Base-by-base conservation (phyloP, 2,113 vertebrate genomes). In the Salvelinus fontinalis region DNA sequence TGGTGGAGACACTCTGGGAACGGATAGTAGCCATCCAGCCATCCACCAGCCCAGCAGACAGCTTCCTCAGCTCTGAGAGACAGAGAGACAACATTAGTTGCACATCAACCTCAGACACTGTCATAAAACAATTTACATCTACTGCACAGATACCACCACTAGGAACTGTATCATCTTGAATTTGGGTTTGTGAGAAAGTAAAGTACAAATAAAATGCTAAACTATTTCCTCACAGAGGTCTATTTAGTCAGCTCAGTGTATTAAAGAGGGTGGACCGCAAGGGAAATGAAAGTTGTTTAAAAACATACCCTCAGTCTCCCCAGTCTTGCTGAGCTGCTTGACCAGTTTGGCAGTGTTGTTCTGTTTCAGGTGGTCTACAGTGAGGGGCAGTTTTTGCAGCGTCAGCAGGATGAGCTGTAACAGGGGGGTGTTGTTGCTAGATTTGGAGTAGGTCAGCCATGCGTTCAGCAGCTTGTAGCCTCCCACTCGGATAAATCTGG, bases 271-370 rank as follows among this genome's bases (percentile, higher is more conserved):
- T 5, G 59, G 6, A 5, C 16, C 16, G 0, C 51, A 2, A 62
- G 18, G 7, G 1, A 62, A 20, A 20, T 1, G 1, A 31, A 24
- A 26, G n/a, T 27, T 29, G 3, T 1, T 44, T 44, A 2, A 2
- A 71, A 16, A 31, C 91, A 78, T 60, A 98, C 97, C 97, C 89
- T 97, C 97, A 27, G 96, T 96, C 0, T 98, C 97, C 0, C 94
- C 96, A 0, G 91, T 93, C 80, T 98, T 99, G 89, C 96, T 98
- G 75, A 99, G 93, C 59, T 98, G 97, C 83, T 99, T 98, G 81
- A 99, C 97, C 88, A 99, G 85, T 83, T 99, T 99, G 31, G 97
- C 97, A 0, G 97, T 98, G 90, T 98, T 99, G 87, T 99, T 99
- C 97, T 98, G 95, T 79, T 99, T 99, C 71, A 99, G 95, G 84